phyloP scores from a whole-genome alignment of 1,140 invertebrate species.

The Bombus picipes region DNA sequence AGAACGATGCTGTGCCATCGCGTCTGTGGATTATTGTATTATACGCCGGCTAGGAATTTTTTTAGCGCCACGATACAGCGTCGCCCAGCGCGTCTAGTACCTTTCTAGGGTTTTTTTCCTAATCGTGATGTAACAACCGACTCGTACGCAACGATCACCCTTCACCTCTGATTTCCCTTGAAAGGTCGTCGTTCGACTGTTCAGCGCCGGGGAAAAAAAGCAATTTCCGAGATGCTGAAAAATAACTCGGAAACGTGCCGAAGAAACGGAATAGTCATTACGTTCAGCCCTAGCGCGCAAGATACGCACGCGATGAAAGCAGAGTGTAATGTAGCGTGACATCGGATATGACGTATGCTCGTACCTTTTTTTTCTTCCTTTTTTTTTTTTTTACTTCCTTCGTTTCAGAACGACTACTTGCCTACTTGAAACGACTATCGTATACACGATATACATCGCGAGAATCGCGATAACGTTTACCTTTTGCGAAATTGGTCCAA shows the following conservation, averaged over 20 bases:
- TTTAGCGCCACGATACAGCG: not conserved
- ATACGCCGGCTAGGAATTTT: slow-evolving; percentile 25
- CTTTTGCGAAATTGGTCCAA: not conserved
- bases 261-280: not conserved
- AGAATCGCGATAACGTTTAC: not conserved
- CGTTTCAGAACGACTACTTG: not conserved
- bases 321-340: not conserved
- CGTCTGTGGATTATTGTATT: slow-evolving; percentile 50
- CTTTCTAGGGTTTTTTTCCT: not conserved
- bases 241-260: slow-evolving; percentile 14
- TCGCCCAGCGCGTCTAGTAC: not conserved
- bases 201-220: not conserved
- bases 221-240: slow-evolving; percentile 6
- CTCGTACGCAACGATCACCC: not conserved
- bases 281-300: not conserved
- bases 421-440: not conserved
- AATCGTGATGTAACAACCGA: not conserved
- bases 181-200: not conserved
- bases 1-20: slow-evolving; percentile 42
- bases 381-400: not conserved
- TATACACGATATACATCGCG: not conserved
- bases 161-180: not conserved
- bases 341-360: not conserved
- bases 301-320: slow-evolving; percentile 2
- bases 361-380: not conserved